Evolutionary conservation across 2,888 invertebrate genomes (phyloP), one percentile per base, ranked within the genome.

Genomic region (Netelia virgata): DNA sequence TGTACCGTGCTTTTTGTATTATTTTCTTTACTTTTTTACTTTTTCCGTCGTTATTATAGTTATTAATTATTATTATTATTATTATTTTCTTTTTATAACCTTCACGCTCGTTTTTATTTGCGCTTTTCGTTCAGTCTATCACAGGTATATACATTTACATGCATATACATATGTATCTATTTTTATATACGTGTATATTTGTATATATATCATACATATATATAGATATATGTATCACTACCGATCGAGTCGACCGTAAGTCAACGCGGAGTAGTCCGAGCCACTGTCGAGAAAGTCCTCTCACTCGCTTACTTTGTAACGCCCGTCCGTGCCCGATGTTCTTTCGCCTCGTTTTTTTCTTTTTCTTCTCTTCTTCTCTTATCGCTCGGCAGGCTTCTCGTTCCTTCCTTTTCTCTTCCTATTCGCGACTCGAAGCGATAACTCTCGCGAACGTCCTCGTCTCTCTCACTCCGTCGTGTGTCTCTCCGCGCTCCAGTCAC

Each of bases 381-480:
- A 72, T 70, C 53, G 55, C 20, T 66, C 78, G 64, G 18, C 61
- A 68, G 6, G 64, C 73, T 47, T 63, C 69, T 63, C 64, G 63
- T 64, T 47, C 53, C 69, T 59, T 84, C 64, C 78, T 79, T 75
- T 72, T 77, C 64, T 74, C 68, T 79, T 75, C 59, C 68, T 74
- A 20, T 74, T 61, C 73, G 70, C 41, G 59, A 66, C 70, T 82
- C 82, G 69, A 20, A 11, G 75, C 68, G 73, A 82, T 72, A 72
- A 78, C 79, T 70, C 57, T 36, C 59, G 2, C 41, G 16, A n/a
- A 41, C 57, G 5, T 3, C 16, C 28, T 28, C 28, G 28, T 28
- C 28, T 28, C 28, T 72, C 64, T 63, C 63, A 57, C 66, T 85
- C 59, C 59, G 72, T 83, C 85, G 76, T 79, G 85, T 79, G 76